Evolutionary conservation across 2,113 vertebrate genomes (phyloP), one percentile per base, ranked within the genome.

Genomic region (Brevimyrus niger): DNA sequence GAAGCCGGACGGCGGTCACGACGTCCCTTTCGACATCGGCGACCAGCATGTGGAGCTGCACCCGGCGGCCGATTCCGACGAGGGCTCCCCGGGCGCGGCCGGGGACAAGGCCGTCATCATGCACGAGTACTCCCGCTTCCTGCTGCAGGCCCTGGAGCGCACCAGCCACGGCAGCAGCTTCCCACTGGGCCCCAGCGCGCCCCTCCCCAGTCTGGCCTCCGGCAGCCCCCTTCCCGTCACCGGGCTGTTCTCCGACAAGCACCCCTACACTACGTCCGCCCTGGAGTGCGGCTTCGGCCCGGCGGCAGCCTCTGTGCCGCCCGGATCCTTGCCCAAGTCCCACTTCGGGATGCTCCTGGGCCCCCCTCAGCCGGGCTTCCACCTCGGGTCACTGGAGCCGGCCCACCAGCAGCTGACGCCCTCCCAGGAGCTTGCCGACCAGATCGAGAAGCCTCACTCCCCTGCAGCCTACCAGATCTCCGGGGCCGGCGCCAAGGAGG

Each of bases 91-190:
- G 65, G 96, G 97, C 88, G 93, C 97, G 17, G 94, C 97, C 9
- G 97, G 94, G 19, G 99, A 99, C 92, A 99, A 98, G 93, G 94
- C 96, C 2, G 96, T 93, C 91, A 96, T 98, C 96, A 97, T 99
- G 96, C 96, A 99, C 92, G 99, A 99, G 92, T 99, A 99, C 94
- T 99, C 98, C 1, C 99, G 98, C 95, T 99, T 98, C 96, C 97
- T 99, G 95, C 97, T 99, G 82, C 99, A 99, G 96, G 98, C 99
- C 88, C 95, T 99, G 92, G 99, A 99, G 95, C 97, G 98, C 95
- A 99, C 98, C 94, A 98, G 97, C 95, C 97, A 98, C 92, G 97
- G 96, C 89, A 96, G 96, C 92, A 94, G 96, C 93, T 98, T 99
- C 94, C 93, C 97, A 46, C 95, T 97, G 92, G 97, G 96, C 55